Conservation (phyloP, 2,113 vertebrate genomes). For the Phrynocephalus versicolor region DNA sequence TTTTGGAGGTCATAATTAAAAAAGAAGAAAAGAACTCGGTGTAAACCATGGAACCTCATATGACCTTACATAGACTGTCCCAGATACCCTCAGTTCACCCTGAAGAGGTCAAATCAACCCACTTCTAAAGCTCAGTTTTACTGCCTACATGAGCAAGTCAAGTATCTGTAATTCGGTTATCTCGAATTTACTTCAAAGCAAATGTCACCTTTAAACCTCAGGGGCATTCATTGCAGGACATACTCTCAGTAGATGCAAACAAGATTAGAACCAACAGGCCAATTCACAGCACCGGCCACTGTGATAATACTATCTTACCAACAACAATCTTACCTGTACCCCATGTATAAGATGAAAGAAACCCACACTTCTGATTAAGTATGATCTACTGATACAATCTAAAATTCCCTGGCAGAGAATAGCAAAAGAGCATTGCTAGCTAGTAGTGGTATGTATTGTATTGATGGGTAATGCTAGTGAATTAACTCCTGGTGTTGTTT, state of each 20-base stretch:
- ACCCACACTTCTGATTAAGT: too few relatives aligned
- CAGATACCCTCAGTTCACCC: not conserved
- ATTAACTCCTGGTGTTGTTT: too few relatives aligned
- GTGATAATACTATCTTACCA: conserved; percentile 24
- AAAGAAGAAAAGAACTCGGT: not conserved
- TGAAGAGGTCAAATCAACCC: not conserved
- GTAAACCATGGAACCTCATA: not conserved
- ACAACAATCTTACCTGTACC: too few relatives aligned
- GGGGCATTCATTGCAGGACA: not conserved
- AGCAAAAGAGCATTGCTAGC: too few relatives aligned
- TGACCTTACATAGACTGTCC: not conserved
- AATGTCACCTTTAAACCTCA: not conserved
- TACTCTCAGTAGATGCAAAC: not conserved
- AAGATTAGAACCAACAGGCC: not conserved
- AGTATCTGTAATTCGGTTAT: not conserved
- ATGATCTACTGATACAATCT: too few relatives aligned
- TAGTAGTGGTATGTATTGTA: too few relatives aligned
- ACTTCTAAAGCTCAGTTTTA: not conserved
- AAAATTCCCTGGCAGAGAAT: too few relatives aligned
- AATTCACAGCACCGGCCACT: not conserved
- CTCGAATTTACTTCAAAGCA: not conserved
- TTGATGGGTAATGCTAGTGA: too few relatives aligned
- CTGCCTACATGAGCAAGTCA: not conserved
- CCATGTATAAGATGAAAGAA: not conserved
- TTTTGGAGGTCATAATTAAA: not conserved